These are phyloP conservation scores for Phalacrocorax brasilianus DNA, from an alignment of 2,113 vertebrate species.

Conservation along the genomic window DNA sequence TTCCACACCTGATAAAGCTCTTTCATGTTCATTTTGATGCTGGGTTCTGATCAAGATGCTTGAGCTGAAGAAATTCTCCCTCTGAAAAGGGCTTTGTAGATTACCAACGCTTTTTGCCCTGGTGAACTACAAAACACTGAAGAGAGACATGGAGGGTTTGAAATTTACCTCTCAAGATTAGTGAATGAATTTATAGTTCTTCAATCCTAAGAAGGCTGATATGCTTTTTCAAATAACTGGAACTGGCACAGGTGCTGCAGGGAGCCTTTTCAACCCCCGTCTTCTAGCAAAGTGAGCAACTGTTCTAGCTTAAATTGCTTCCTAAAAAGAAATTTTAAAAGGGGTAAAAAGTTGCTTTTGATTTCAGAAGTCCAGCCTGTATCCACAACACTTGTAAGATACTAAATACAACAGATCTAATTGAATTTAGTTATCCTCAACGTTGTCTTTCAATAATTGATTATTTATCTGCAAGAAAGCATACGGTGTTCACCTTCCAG, in stretches of 20 bases:
- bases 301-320: neutral
- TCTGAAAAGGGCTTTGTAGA: neutral
- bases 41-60: neutral
- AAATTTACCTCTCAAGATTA: neutral
- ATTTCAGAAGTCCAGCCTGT: neutral
- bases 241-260: neutral
- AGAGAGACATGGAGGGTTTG: neutral
- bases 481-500: neutral
- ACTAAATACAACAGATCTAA: neutral
- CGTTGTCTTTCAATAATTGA: neutral
- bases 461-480: neutral
- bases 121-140: neutral
- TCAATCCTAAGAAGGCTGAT: neutral
- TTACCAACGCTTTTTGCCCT: neutral
- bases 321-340: neutral
- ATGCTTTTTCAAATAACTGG: neutral
- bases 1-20: neutral
- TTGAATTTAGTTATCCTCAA: too few relatives aligned
- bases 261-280: neutral
- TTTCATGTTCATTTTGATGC: neutral
- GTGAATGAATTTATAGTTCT: neutral
- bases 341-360: neutral
- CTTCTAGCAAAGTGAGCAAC: neutral
- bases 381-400: neutral
- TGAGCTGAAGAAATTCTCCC: neutral